A percentile compares a stretch with the other conserved stretches of the same genome.
phyloP scores from a whole-genome alignment of 2,797 vertebrate genomes.

The Potorous gilbertii region DNA sequence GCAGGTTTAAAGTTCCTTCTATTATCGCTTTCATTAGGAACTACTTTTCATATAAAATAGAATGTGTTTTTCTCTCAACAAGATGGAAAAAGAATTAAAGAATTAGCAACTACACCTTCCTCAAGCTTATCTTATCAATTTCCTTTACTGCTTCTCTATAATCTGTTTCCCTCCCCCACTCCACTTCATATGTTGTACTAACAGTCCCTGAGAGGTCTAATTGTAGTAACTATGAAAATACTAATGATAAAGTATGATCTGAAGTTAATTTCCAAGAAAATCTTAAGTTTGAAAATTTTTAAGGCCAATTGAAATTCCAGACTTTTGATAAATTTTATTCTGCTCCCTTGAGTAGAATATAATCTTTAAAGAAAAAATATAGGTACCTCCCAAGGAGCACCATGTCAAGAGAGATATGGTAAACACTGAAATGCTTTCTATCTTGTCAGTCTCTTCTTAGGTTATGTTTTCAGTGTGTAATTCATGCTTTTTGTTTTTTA shows the following conservation, averaged over 20 bases:
- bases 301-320: neutral
- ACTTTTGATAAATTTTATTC: constrained; percentile 31
- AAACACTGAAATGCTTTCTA: neutral
- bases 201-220: neutral
- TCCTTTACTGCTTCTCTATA: neutral
- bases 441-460: neutral
- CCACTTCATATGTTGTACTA: neutral
- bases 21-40: neutral
- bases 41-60: neutral
- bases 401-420: neutral
- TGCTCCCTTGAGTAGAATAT: neutral
- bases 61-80: neutral
- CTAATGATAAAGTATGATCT: neutral
- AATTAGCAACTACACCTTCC: neutral
- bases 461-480: neutral
- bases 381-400: neutral
- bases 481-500: neutral
- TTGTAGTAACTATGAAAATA: neutral
- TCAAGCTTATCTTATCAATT: neutral
- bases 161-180: neutral
- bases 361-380: neutral
- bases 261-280: constrained; percentile 12
- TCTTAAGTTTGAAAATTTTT: neutral
- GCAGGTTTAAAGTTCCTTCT: neutral
- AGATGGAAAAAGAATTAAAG: neutral